phyloP scores from a whole-genome alignment of 2,113 vertebrate species.

The Riparia riparia region DNA sequence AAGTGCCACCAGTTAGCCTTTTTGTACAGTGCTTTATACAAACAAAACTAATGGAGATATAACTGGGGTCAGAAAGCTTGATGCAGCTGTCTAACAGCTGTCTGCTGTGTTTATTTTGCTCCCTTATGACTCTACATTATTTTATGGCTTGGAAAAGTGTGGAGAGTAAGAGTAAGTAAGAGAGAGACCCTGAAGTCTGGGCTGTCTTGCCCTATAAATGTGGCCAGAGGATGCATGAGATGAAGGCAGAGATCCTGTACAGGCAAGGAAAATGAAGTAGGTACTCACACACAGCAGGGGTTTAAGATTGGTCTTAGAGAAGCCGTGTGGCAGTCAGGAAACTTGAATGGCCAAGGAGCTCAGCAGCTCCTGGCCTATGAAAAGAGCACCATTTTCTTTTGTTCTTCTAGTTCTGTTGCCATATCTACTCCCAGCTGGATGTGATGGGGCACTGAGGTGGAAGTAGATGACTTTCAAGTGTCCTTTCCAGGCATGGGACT shows the following conservation, averaged over 20 bases:
- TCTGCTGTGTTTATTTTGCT: conserved; percentile 1
- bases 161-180: background rate
- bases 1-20: conserved; percentile 53
- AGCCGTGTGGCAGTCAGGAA: background rate
- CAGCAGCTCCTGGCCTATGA: background rate
- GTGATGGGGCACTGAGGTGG: background rate
- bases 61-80: conserved; percentile 19
- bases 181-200: background rate
- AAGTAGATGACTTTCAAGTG: background rate
- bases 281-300: background rate
- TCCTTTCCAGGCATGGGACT: background rate
- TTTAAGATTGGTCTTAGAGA: background rate
- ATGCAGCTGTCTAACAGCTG: conserved; percentile 58
- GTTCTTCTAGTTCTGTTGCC: background rate
- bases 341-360: background rate
- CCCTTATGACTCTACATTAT: background rate
- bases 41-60: conserved; percentile 44
- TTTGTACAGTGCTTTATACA: conserved; percentile 7
- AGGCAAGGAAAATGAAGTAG: background rate
- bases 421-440: background rate
- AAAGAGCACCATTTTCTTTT: background rate
- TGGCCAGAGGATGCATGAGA: background rate
- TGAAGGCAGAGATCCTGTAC: background rate
- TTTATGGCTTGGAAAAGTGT: background rate
- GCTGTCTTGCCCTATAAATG: background rate